phyloP scores from a whole-genome alignment of 2,113 vertebrate species.

The Brienomyrus brachyistius region DNA sequence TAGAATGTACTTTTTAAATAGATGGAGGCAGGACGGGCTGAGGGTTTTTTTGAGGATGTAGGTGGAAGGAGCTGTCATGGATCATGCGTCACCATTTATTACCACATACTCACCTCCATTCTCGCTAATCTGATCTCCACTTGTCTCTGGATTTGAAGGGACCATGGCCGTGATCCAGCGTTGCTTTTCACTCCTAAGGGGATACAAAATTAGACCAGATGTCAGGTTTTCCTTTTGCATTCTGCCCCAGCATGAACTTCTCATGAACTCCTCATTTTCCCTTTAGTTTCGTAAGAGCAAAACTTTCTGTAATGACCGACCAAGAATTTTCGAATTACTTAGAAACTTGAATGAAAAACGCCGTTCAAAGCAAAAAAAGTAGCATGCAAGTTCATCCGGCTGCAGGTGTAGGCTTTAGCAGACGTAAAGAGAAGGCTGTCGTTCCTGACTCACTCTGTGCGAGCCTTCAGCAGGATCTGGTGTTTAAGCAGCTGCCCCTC shows the following conservation, averaged over 20 bases:
- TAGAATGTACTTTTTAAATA: not conserved
- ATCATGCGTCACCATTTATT: not conserved
- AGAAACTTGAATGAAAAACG: not conserved
- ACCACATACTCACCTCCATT: conserved; percentile 64
- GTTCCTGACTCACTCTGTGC: conserved; percentile 65
- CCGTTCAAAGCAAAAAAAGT: not conserved
- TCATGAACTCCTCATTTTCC: not conserved
- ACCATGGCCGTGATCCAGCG: conserved; percentile 84
- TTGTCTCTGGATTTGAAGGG: conserved; percentile 59
- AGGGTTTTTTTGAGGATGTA: not conserved
- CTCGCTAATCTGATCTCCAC: conserved; percentile 64
- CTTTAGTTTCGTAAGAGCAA: not conserved
- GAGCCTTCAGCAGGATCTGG: conserved; percentile 77
- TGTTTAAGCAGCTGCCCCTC: conserved; percentile 71
- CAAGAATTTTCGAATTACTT: not conserved
- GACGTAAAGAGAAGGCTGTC: not conserved
- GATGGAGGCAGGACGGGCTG: not conserved
- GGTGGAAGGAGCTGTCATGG: not conserved
- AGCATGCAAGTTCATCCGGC: not conserved
- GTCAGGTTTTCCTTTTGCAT: not conserved
- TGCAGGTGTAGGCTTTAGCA: not conserved
- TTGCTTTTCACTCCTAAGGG: conserved; percentile 74
- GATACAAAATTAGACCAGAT: not conserved
- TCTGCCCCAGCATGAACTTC: not conserved
- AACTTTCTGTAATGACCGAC: not conserved